phyloP scores from a whole-genome alignment of 2,888 invertebrate genomes.

The Saturnia pavonia region DNA sequence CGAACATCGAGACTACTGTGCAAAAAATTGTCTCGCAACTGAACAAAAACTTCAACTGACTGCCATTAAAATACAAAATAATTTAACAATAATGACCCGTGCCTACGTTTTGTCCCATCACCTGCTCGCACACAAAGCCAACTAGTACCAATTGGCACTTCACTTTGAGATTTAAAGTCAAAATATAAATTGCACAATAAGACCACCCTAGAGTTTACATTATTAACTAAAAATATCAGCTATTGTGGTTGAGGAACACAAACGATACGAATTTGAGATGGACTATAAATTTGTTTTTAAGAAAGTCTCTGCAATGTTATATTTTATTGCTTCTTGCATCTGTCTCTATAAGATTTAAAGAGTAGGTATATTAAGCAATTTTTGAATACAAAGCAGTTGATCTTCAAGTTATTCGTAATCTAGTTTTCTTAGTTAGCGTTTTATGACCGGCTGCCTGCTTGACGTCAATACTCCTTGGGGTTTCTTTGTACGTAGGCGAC shows the following conservation, averaged over 20 bases:
- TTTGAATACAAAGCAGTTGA: neutral
- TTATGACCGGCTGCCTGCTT: no score
- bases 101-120: constrained; percentile 37
- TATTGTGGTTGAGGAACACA: constrained; percentile 42
- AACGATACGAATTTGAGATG: constrained; percentile 31
- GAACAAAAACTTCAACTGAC: constrained; percentile 8
- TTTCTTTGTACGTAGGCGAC: no score
- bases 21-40: neutral
- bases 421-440: neutral
- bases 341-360: neutral
- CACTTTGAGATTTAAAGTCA: constrained; percentile 20
- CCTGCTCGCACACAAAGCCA: constrained; percentile 51
- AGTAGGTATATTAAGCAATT: no score
- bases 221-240: constrained; percentile 43
- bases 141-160: constrained; percentile 59
- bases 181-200: constrained; percentile 35
- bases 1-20: neutral
- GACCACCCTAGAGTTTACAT: constrained; percentile 60
- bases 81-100: constrained; percentile 45
- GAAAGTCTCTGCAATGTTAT: neutral
- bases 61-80: constrained; percentile 15
- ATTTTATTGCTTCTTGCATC: neutral
- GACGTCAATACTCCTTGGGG: no score
- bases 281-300: constrained; percentile 36
- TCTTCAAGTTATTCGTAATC: neutral